Conservation (phyloP, 2,888 invertebrate genomes). For the Junonia oenone region DNA sequence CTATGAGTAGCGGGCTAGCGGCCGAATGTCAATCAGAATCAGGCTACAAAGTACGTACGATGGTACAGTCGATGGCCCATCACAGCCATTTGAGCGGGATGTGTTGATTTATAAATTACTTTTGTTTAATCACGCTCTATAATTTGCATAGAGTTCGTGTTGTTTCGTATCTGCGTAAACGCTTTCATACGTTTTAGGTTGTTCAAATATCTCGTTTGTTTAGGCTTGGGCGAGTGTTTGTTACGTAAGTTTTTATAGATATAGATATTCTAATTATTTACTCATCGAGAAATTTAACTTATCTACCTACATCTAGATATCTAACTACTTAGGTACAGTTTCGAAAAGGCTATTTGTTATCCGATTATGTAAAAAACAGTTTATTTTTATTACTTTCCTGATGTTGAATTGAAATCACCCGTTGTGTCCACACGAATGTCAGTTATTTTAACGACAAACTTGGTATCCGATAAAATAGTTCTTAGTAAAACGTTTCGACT, state of each 20-base stretch:
- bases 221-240: not conserved
- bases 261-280: not conserved
- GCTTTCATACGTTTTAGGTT: not conserved
- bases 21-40: not conserved
- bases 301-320: no score
- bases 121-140: not conserved
- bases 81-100: not conserved
- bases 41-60: not conserved
- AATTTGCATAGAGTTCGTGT: not conserved
- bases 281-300: no score
- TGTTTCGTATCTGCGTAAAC: not conserved
- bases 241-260: not conserved
- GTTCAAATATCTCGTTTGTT: not conserved
- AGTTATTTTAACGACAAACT: constrained; percentile 2
- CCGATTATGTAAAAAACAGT: not conserved
- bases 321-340: no score
- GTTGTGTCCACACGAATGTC: not conserved
- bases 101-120: not conserved
- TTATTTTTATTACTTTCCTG: not conserved
- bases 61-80: not conserved
- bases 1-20: not conserved
- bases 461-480: not conserved
- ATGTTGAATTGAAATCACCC: not conserved
- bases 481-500: not conserved
- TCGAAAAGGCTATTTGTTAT: no score